These are phyloP conservation scores for Bubalus kerabau DNA, from an alignment of 2,113 vertebrate species.

Conservation along the genomic window DNA sequence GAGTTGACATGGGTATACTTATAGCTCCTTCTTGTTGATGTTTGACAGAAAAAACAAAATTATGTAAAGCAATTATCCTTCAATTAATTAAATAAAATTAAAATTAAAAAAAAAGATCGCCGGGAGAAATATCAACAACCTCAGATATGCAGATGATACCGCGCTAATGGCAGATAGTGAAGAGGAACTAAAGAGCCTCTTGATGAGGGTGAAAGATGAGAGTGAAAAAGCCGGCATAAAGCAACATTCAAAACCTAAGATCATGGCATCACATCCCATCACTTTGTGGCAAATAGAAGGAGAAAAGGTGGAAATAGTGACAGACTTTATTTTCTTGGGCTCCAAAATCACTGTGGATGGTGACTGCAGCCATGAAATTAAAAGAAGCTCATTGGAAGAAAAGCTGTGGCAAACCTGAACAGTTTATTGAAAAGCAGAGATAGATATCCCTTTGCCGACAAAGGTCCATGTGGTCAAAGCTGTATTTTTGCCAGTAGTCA, in stretches of 20 bases:
- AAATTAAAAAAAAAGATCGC: not conserved
- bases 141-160: not conserved
- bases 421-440: not conserved
- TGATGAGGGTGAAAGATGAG: not conserved
- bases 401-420: not conserved
- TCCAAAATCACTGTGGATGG: not conserved
- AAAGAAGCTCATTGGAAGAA: not conserved
- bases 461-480: not conserved
- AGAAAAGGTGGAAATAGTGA: not conserved
- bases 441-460: not conserved
- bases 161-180: fast-evolving
- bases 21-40: not conserved
- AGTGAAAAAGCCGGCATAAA: not conserved
- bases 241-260: not conserved
- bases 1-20: not conserved
- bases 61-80: not conserved
- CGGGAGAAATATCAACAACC: not conserved
- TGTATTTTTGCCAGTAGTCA: not conserved
- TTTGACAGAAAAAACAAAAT: not conserved
- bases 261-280: not conserved
- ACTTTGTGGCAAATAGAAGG: not conserved
- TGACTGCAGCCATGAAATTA: not conserved
- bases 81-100: not conserved
- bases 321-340: not conserved
- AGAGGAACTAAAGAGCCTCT: not conserved